Evolutionary conservation across 2,797 vertebrate genomes (phyloP), one percentile per base, ranked within the genome.

Genomic region (Poeciliopsis paucimaculata): DNA sequence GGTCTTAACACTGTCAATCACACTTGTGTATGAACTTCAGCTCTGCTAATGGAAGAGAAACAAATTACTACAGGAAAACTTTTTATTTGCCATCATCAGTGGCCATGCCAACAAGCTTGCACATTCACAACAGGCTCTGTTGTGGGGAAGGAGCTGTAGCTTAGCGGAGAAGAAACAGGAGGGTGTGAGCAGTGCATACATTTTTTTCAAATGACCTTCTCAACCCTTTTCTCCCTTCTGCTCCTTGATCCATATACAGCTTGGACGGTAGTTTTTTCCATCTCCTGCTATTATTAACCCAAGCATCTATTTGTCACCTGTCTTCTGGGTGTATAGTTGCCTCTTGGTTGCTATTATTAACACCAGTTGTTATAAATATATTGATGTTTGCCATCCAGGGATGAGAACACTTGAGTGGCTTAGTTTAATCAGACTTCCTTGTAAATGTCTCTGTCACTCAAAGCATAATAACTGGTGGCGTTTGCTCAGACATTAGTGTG

Each of bases 271-370:
- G 20, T 90, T 87, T 88, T 88, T 90, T 93, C 88, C 88, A 82
- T 92, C 82, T 81, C 49, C 73, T 81, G 80, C 92, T 94, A 95
- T 94, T 91, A 92, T 92, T 95, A 95, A 87, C 45, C 62, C 45
- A 66, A 77, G 87, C 86, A 87, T 91, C 88, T 83, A 81, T 89
- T 93, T 94, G 90, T 94, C 94, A 90, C 91, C 89, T 87, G 88
- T 91, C 91, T 85, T 77, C n/a, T 11, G 16, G 81, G 94, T 92
- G 86, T 96, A 93, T 82, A 72, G 93, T 96, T 95, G 91, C 93
- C 89, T 89, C 88, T 90, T 73, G 84, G 84, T 82, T 79, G 78
- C 93, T 95, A 95, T 95, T 95, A 94, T 90, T 94, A 95, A 91
- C 87, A 81, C n/a, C 39, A 84, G 77, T 49, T 72, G 82, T 80